Evolutionary conservation across 2,888 invertebrate genomes (phyloP).

Genomic region (Synanthedon tipuliformis): DNA sequence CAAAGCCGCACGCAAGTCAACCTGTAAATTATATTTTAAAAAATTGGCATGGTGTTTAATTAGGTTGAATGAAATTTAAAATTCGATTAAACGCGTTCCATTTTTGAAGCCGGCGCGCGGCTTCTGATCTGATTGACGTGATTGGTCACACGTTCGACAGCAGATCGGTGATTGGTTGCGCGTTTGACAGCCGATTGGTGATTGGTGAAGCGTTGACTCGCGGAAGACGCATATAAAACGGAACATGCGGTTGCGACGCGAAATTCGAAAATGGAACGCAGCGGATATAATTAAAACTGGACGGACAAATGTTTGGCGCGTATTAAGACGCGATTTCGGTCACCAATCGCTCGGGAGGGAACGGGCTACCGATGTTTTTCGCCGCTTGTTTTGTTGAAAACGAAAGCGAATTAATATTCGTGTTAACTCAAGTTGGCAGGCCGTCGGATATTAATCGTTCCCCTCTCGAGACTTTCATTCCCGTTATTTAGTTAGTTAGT

Average conservation of each 20-base stretch:
- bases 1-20: no score
- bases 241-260: conserved; percentile 37
- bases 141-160: not conserved
- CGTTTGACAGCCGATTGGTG: conserved; percentile 36
- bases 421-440: conserved; percentile 3
- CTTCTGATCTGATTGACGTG: no score
- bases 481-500: not conserved
- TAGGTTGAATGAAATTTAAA: not conserved
- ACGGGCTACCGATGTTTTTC: not conserved
- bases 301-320: conserved; percentile 51
- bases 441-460: not conserved
- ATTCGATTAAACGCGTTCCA: not conserved
- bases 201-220: conserved; percentile 32
- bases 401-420: conserved; percentile 2
- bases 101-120: not conserved
- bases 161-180: conserved; percentile 12
- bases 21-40: not conserved
- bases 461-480: not conserved
- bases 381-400: not conserved
- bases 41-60: not conserved
- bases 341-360: conserved; percentile 23
- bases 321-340: conserved; percentile 51
- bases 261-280: conserved; percentile 60
- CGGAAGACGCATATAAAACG: conserved; percentile 38
- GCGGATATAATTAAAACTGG: conserved; percentile 66